Percentiles rank a stretch among this genome's conserved stretches.
Evolutionary conservation across 2,113 vertebrate species (phyloP).

Genomic region (Lophius piscatorius): DNA sequence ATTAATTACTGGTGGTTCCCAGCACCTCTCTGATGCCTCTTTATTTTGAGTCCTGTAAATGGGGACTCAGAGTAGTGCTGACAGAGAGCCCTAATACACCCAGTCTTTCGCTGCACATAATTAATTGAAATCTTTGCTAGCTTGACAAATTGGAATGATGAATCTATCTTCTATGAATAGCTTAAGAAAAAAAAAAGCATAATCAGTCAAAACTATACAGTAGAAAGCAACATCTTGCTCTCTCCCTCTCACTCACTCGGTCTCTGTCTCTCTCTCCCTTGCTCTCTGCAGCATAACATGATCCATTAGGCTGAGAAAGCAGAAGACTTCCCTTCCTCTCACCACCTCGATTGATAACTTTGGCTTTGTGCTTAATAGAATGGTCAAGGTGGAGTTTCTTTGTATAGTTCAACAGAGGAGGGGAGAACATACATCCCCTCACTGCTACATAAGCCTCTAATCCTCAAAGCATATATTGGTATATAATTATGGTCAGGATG

Average conservation of each 20-base stretch:
- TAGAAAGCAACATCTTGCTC: conserved; percentile 88
- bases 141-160: conserved; percentile 99
- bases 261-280: conserved; percentile 64
- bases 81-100: conserved; percentile 88
- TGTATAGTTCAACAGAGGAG: conserved; percentile 76
- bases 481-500: too few relatives aligned
- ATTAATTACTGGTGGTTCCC: conserved; percentile 90
- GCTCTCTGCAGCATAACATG: conserved; percentile 83
- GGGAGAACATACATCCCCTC: conserved; percentile 70
- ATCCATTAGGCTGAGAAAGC: conserved; percentile 90
- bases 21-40: conserved; percentile 94
- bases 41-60: conserved; percentile 97
- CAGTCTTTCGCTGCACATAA: conserved; percentile 88
- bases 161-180: conserved; percentile 99
- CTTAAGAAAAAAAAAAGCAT: conserved; percentile 90
- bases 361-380: conserved; percentile 88
- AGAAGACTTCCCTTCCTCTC: conserved; percentile 77
- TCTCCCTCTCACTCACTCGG: conserved; percentile 74
- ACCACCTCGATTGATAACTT: conserved; percentile 90
- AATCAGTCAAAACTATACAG: conserved; percentile 97
- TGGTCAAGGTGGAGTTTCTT: conserved; percentile 87
- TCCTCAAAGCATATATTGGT: too few relatives aligned
- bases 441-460: too few relatives aligned
- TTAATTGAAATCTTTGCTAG: conserved; percentile 97
- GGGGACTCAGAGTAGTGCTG: conserved; percentile 93